Conservation (phyloP, 2,888 invertebrate species). For the Leucophora obtusa region DNA sequence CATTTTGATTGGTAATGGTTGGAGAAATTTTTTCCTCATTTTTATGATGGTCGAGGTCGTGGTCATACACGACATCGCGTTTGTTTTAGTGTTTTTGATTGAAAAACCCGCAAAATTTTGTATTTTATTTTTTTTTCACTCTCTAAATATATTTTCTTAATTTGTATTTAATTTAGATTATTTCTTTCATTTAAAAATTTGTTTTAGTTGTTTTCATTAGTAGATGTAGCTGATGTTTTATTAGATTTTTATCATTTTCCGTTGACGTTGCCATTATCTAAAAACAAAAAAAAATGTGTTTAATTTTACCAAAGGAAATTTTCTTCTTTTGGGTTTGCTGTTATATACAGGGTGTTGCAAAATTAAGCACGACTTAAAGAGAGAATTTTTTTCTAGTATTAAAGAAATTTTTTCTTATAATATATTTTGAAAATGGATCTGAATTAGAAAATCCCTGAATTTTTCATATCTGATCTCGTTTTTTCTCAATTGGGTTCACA, state of each 20-base stretch:
- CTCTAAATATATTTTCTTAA: slow-evolving; percentile 61
- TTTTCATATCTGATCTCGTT: no score
- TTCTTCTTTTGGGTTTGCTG: neutral
- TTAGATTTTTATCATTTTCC: slow-evolving; percentile 43
- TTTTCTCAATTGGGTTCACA: no score
- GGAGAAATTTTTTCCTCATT: slow-evolving; percentile 57
- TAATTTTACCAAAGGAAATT: slow-evolving; percentile 19
- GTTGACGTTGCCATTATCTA: slow-evolving; percentile 56
- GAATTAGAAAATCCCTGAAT: no score
- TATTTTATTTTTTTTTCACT: slow-evolving; percentile 59
- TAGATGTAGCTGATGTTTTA: slow-evolving; percentile 52
- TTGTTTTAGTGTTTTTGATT: slow-evolving; percentile 58
- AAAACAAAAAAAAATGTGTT: slow-evolving; percentile 42
- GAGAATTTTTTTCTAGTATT: no score
- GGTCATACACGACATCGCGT: slow-evolving; percentile 67
- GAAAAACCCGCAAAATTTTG: slow-evolving; percentile 47
- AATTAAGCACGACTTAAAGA: neutral
- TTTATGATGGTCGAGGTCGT: slow-evolving; percentile 60
- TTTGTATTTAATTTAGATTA: slow-evolving; percentile 16
- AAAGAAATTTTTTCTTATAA: no score
- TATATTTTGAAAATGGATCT: no score
- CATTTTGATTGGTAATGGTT: slow-evolving; percentile 36
- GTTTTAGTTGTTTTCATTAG: slow-evolving; percentile 56
- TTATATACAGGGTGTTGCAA: slow-evolving; percentile 34
- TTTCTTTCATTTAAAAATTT: slow-evolving; percentile 56